Evolutionary conservation across 2,797 vertebrate genomes (phyloP), one percentile per base, ranked within the genome.

Genomic region (Sebastolobus alascanus): DNA sequence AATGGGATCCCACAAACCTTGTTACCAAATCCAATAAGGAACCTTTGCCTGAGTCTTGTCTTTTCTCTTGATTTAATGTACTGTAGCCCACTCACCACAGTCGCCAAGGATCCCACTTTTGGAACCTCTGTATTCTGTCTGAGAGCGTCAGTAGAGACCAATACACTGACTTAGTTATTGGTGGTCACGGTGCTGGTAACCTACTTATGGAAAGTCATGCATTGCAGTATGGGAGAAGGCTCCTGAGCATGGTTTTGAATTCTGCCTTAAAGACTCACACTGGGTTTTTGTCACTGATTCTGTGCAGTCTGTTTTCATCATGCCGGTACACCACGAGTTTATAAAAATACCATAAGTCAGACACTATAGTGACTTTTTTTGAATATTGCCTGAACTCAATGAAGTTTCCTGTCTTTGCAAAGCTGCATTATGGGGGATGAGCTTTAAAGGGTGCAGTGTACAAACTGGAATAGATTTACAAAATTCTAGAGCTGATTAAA

Each of bases 141-240:
- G 64, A 18, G 63, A 40, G 33, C 40, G 55, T 33, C 5, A 68
- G 11, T 5, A 18, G 43, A 63, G 22, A 61, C 18, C 16, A 10
- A 33, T 31, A 65, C 35, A n/a, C 20, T 25, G 73, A 82, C 61
- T 86, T 29, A n/a, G 59, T 79, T 81, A 83, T 74, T 86, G 77
- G 69, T 59, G 74, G 82, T 89, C 78, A 86, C 66, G 16, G 75
- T n/a, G 12, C 60, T 50, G 58, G 40, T 79, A 80, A 84, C 29
- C 77, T 76, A 88, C 68, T 88, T 88, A 88, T 76, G 69, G 31
- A n/a, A 10, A 82, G 74, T 75, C 81, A 80, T 82, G 83, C 74
- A 37, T 31, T n/a, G 16, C 60, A 59, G 46, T 31, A 22, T 67
- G 73, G 54, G 35, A 61, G 31, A 33, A 35, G 55, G 27, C 31